phyloP scores from a whole-genome alignment of 1,140 invertebrate genomes.

The Dolichoris vasculosae region DNA sequence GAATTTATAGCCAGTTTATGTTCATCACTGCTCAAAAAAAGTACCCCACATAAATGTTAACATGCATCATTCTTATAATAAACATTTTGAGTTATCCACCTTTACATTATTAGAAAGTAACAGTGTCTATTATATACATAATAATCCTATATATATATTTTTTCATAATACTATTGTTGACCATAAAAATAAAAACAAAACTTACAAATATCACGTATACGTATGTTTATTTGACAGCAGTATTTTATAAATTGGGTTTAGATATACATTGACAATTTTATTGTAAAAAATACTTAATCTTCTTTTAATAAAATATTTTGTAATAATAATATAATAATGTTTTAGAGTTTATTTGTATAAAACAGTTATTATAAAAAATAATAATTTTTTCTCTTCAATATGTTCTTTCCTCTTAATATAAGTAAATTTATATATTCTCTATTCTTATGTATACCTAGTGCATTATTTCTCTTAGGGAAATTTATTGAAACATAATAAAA shows the following conservation, averaged over 20 bases:
- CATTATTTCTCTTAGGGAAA: slow-evolving; percentile 47
- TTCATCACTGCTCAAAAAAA: not conserved
- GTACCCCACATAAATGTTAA: slow-evolving; percentile 63
- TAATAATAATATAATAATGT: not conserved
- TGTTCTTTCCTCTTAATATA: slow-evolving; percentile 3
- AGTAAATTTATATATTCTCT: slow-evolving; percentile 20
- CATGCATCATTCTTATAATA: slow-evolving; percentile 63
- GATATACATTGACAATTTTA: not conserved
- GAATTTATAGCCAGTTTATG: slow-evolving; percentile 8
- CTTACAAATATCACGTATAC: not conserved
- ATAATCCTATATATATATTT: too few relatives aligned
- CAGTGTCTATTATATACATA: too few relatives aligned
- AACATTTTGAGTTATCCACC: slow-evolving; percentile 61
- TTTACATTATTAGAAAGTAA: slow-evolving; percentile 53
- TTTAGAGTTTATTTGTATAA: too few relatives aligned
- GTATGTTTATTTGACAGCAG: not conserved
- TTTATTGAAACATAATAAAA: slow-evolving; percentile 60
- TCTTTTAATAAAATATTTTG: slow-evolving; percentile 4
- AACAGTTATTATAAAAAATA: slow-evolving; percentile 20
- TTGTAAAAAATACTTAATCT: not conserved
- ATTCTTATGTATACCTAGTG: slow-evolving; percentile 11
- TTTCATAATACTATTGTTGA: not conserved
- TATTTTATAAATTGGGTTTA: not conserved
- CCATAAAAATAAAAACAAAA: not conserved
- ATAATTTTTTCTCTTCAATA: slow-evolving; percentile 8